Base-by-base conservation (phyloP, 2,888 invertebrate genomes). In the Himalopsyche japonica region DNA sequence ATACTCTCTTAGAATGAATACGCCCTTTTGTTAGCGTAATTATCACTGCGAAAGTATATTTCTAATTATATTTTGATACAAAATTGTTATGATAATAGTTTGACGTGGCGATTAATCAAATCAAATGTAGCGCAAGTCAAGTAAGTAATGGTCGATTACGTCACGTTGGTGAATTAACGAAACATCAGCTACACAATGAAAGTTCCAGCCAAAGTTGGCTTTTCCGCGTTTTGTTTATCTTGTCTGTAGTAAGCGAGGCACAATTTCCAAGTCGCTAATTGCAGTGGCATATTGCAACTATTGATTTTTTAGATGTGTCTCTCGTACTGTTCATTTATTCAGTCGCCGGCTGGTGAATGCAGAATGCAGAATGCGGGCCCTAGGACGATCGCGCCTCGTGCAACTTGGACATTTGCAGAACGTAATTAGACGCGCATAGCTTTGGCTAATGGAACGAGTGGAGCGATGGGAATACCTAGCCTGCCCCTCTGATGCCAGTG, bases 371-470 rank as follows among this genome's bases (percentile, higher is more conserved):
- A 76, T 76, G 77, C 77, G 30, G 48, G 27, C 47, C 79, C 30
- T 43, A 27, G 18, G 47, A 34, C 78, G 47, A 20, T 47, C 20
- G n/a, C 34, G 78, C 37, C 32, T 34, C 15, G 20, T 78, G 80
- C 48, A 57, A 34, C 81, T 32, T 48, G 81, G 76, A 70, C 78
- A 82, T 84, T 84, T 76, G 80, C 81, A 49, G 83, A 81, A 79
- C 80, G 84, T 85, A 85, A 85, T 85, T 83, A 85, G 83, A 83
- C 81, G 82, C 80, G 83, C 81, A 82, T 83, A 43, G 80, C 83
- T 83, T 81, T 80, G 49, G 82, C n/a, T 82, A 84, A 82, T 82
- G 80, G 79, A 43, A 48, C 43, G 70, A 76, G 80, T 43, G n/a
- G n/a, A 49, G 64, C 57, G 34, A 37, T 48, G 80, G 76, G 79